Evolutionary conservation across 2,113 vertebrate genomes (phyloP).

Genomic region (Cygnus buccinator): DNA sequence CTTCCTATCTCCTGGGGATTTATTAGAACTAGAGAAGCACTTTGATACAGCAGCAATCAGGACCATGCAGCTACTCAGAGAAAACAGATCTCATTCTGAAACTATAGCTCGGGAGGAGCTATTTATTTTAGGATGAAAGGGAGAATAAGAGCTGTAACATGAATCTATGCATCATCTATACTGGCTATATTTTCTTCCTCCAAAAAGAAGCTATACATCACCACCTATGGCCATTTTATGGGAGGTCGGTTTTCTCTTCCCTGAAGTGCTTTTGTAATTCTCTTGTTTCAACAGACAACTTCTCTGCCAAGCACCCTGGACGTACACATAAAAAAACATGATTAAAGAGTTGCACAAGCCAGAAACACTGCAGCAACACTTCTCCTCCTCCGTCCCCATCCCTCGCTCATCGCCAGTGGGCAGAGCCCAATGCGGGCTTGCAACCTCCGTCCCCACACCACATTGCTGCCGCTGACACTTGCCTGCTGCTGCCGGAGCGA

Average conservation of each 20-base stretch:
- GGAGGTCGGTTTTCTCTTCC: neutral
- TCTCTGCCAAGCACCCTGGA: neutral
- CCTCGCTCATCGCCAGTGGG: neutral
- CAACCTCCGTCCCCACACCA: neutral
- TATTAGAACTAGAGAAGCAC: neutral
- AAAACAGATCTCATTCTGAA: neutral
- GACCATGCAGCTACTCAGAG: neutral
- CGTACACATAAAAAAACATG: neutral
- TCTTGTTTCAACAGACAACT: neutral
- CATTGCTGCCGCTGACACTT: neutral
- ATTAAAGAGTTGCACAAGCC: neutral
- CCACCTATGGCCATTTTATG: neutral
- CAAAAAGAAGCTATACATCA: neutral
- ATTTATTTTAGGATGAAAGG: neutral
- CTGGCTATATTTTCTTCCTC: neutral
- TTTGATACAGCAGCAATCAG: neutral
- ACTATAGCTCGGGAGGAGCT: neutral
- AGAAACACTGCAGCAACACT: neutral
- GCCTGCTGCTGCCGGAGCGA: fast-evolving
- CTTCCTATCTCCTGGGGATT: neutral
- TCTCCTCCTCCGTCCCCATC: neutral
- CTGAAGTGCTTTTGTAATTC: constrained; percentile 10
- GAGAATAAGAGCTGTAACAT: neutral
- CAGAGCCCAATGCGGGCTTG: fast-evolving
- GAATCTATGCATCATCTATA: neutral